A percentile compares a stretch with the other conserved stretches of the same genome.
phyloP scores from a whole-genome alignment of 2,113 vertebrate species.

The Mugil cephalus region DNA sequence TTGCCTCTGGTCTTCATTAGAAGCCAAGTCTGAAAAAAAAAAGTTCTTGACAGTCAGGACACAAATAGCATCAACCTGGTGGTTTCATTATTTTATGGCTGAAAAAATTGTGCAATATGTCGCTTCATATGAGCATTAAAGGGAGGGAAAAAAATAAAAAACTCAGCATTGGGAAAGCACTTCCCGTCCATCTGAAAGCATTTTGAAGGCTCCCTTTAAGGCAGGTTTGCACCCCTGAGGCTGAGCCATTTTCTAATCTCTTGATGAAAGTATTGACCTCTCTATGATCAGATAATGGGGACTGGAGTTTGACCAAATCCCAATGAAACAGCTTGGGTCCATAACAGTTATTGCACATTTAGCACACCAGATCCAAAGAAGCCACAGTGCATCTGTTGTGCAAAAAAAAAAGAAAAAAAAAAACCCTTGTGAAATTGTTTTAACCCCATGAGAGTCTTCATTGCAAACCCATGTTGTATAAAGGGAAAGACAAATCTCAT shows the following conservation, averaged over 20 bases:
- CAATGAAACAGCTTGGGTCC: slow-evolving; percentile 25
- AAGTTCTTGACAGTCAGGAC: background rate
- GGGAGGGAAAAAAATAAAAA: slow-evolving; percentile 5
- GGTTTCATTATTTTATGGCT: slow-evolving; percentile 11
- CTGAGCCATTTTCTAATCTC: slow-evolving; percentile 38
- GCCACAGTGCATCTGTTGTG: background rate
- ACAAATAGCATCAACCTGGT: background rate
- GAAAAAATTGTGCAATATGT: slow-evolving; percentile 8
- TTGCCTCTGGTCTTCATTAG: background rate
- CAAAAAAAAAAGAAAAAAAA: slow-evolving; percentile 13
- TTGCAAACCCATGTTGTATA: slow-evolving; percentile 42
- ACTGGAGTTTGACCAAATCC: slow-evolving; percentile 44
- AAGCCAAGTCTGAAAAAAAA: background rate
- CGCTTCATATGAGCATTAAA: slow-evolving; percentile 18
- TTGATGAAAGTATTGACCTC: slow-evolving; percentile 60
- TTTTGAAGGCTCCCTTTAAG: slow-evolving; percentile 13
- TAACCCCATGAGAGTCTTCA: slow-evolving; percentile 18
- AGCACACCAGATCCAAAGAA: slow-evolving; percentile 28
- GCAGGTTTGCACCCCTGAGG: slow-evolving; percentile 20
- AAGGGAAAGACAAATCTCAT: slow-evolving; percentile 26
- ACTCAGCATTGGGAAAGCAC: slow-evolving; percentile 15
- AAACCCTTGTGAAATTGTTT: slow-evolving; percentile 39
- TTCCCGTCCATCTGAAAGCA: slow-evolving; percentile 21
- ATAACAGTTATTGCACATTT: slow-evolving; percentile 39
- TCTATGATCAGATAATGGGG: slow-evolving; percentile 55